Evolutionary conservation across 2,888 invertebrate species (phyloP).

Genomic region (Eristalis pertinax): DNA sequence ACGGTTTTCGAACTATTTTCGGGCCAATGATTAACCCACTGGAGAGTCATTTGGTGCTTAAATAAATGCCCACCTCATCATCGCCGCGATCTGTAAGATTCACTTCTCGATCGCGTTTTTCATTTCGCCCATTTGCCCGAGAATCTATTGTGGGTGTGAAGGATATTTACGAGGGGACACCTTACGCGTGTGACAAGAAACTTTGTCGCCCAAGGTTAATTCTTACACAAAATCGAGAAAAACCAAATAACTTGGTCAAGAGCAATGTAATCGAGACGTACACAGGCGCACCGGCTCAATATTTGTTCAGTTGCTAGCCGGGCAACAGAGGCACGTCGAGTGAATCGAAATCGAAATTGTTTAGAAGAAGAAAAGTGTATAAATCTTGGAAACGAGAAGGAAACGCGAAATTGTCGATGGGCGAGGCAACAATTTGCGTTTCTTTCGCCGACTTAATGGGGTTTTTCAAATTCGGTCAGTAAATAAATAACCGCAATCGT

Average conservation of each 20-base stretch:
- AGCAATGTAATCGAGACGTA: slow-evolving; percentile 23
- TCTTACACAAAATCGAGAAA: slow-evolving; percentile 32
- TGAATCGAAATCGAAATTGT: not conserved
- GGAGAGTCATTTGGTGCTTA: slow-evolving; percentile 26
- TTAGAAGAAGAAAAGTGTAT: not conserved
- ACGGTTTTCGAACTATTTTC: slow-evolving; percentile 36
- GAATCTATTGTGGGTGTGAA: slow-evolving; percentile 37
- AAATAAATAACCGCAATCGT: not conserved
- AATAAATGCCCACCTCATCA: slow-evolving; percentile 9
- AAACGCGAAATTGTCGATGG: not conserved
- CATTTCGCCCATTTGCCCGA: not conserved
- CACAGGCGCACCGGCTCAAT: not conserved
- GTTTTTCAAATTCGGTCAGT: not conserved
- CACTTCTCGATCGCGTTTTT: slow-evolving; percentile 24
- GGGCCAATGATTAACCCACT: slow-evolving; percentile 28
- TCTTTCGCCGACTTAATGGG: not conserved
- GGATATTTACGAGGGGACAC: slow-evolving; percentile 41
- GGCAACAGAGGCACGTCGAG: not conserved
- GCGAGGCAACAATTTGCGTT: not conserved
- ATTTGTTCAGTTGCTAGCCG: not conserved
- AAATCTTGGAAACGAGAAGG: not conserved
- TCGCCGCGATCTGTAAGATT: slow-evolving; percentile 12
- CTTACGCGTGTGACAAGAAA: slow-evolving; percentile 32
- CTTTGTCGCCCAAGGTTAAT: not conserved
- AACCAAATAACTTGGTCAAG: slow-evolving; percentile 61